Conservation (phyloP, 2,797 vertebrate genomes). For the Paedocypris micromegethes region DNA sequence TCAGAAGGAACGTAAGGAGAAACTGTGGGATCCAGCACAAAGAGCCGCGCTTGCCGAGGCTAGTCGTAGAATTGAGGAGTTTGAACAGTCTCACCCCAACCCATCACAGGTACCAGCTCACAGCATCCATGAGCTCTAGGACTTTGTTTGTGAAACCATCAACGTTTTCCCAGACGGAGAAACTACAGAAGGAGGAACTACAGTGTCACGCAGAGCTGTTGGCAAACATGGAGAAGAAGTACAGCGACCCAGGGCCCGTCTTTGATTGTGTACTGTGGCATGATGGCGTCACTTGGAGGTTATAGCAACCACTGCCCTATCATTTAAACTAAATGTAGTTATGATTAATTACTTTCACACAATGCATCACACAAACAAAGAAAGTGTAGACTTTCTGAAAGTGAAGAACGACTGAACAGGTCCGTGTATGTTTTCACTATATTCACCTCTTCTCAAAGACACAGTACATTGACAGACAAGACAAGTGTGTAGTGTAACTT, state of each 20-base stretch:
- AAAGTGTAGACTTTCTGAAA: no score
- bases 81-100: constrained; percentile 77
- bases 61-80: constrained; percentile 86
- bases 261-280: constrained; percentile 96
- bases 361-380: no score
- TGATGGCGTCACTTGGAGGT: constrained; percentile 90
- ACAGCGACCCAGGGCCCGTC: constrained; percentile 91
- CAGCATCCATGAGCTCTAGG: no score
- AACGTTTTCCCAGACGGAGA: constrained; percentile 72
- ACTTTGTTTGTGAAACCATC: neutral
- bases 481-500: no score
- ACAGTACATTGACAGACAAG: no score
- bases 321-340: no score
- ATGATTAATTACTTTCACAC: no score
- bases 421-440: no score
- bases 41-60: constrained; percentile 86
- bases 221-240: constrained; percentile 94
- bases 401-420: no score
- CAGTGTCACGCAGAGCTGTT: constrained; percentile 89
- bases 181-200: constrained; percentile 90
- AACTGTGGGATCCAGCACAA: constrained; percentile 92
- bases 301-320: constrained; percentile 23
- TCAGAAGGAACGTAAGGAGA: constrained; percentile 97
- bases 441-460: no score
- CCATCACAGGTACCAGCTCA: constrained; percentile 75